Conservation (phyloP, 2,797 vertebrate species). For the Molossus alvarezi region DNA sequence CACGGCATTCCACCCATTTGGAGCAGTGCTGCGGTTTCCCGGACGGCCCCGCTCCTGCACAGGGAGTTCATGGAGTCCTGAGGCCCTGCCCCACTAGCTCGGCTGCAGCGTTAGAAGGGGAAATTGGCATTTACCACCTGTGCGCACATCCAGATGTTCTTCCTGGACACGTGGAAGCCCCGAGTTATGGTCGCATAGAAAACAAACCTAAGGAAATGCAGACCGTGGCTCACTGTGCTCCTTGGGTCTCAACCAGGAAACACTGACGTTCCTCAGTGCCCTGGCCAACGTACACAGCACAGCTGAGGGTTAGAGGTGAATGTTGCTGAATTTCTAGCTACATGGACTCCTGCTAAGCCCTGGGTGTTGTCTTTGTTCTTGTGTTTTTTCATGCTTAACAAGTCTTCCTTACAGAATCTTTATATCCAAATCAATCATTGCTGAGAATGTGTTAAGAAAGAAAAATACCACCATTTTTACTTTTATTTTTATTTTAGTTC, state of each 20-base stretch:
- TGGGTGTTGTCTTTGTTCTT: not conserved
- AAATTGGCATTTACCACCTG: not conserved
- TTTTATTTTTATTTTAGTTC: not conserved
- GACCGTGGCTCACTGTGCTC: no score
- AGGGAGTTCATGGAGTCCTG: no score
- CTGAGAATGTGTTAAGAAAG: not conserved
- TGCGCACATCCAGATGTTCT: not conserved
- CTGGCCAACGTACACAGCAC: fast-evolving
- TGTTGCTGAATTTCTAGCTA: not conserved
- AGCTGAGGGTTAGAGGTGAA: not conserved
- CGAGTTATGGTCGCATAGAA: fast-evolving
- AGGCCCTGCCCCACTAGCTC: no score
- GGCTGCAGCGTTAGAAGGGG: fast-evolving
- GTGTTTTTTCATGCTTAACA: not conserved
- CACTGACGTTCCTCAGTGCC: not conserved
- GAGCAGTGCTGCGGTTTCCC: not conserved
- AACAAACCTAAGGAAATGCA: not conserved
- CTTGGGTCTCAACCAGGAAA: not conserved
- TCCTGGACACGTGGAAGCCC: not conserved
- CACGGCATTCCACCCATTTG: not conserved
- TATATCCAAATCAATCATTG: not conserved
- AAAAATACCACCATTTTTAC: not conserved
- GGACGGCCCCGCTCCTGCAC: fast-evolving
- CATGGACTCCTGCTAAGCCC: not conserved
- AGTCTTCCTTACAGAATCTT: not conserved